Evolutionary conservation across 2,888 invertebrate genomes (phyloP), one percentile per base, ranked within the genome.

Genomic region (Acrobasis suavella): DNA sequence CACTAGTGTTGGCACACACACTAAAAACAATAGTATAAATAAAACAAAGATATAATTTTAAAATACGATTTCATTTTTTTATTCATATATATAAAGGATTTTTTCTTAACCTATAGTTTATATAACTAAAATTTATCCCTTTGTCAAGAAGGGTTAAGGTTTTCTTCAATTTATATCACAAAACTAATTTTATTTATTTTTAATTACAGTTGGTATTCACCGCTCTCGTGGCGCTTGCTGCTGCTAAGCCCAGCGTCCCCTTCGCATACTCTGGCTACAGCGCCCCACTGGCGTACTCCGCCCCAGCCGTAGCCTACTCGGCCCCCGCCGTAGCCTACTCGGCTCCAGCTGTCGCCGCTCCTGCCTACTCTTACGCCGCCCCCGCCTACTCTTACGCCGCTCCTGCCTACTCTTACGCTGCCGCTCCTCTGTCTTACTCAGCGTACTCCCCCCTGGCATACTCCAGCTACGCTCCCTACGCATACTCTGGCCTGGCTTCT

Each of bases 181-280:
- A 22, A 32, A 7, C 5, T 32, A 32, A 32, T 32, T 32, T 32
- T 32, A 32, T 32, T 32, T 15, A 50, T 50, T 42, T 52, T 51
- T 16, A 17, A 42, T 46, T 54, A n/a, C 42, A 62, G 62, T 37
- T 62, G 46, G 37, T 62, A 54, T 71, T 80, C 67, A 73, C 76
- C 63, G 75, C 75, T 64, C 65, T 78, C 58, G 60, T 77, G 71
- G 77, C 76, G 58, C 63, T 75, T 56, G 74, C 73, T 54, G 69
- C 72, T 15, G 78, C 77, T 62, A 74, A 75, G 64, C 76, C 78
- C 59, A 70, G 69, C 62, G 16, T 46, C 1, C 14, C 68, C 54
- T 64, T 64, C 50, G 65, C 65, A 17, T 64, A 64, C 62, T 39
- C 62, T 10, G 67, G 32, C 15, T 32, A 15, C 39, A 14, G 50